These are phyloP conservation scores for Scrobipalpa atriplicella DNA, from an alignment of 2,888 invertebrate species.

Conservation along the genomic window DNA sequence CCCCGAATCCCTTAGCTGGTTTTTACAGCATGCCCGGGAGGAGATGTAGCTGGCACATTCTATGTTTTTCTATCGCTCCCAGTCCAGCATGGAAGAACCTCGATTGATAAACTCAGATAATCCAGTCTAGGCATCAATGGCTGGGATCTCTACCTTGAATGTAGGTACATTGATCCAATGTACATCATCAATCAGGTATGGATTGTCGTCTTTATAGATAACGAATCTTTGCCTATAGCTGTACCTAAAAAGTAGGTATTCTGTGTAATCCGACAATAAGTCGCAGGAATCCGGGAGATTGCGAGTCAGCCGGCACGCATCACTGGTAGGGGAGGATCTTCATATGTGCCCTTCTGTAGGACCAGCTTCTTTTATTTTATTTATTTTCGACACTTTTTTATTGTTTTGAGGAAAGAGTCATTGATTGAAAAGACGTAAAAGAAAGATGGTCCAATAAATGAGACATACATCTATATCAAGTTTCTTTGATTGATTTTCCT, in stretches of 20 bases:
- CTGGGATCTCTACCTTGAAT: no score
- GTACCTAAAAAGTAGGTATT: constrained; percentile 10
- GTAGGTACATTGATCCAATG: no score
- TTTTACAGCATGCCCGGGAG: no score
- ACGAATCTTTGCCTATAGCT: background rate
- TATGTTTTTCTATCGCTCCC: no score
- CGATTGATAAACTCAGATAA: no score
- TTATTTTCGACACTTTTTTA: constrained; percentile 18
- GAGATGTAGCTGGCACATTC: no score
- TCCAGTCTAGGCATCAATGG: no score
- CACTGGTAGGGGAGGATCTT: constrained; percentile 53
- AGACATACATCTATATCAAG: background rate
- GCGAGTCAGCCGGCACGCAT: constrained; percentile 53
- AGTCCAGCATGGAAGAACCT: no score
- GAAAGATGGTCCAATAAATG: background rate
- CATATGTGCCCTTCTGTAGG: constrained; percentile 7
- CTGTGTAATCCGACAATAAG: background rate
- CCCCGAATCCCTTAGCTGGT: no score
- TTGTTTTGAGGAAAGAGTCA: constrained; percentile 9
- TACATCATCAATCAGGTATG: no score
- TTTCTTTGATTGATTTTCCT: no score
- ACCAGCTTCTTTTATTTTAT: background rate
- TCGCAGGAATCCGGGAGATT: background rate
- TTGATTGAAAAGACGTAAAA: background rate
- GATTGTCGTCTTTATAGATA: no score